phyloP scores from a whole-genome alignment of 2,888 invertebrate species.

The Perizoma flavofasciatum region DNA sequence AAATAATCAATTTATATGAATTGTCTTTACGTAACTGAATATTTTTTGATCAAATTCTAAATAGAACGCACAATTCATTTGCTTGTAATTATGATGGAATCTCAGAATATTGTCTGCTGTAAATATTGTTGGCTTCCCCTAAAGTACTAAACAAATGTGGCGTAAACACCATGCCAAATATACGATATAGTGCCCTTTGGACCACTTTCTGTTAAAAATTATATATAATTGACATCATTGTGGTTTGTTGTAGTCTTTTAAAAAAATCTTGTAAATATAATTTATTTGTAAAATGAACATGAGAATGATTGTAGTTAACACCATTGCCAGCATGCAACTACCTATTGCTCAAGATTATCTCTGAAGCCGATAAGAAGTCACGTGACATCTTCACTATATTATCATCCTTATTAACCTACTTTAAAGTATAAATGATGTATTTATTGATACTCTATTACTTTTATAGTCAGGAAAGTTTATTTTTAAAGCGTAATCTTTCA shows the following conservation, averaged over 20 bases:
- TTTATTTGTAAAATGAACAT: conserved; percentile 23
- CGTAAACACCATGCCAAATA: neutral
- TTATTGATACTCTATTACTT: conserved; percentile 2
- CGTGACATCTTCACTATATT: neutral
- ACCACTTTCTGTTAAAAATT: neutral
- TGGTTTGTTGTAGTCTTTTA: conserved; percentile 2
- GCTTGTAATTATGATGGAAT: conserved; percentile 4
- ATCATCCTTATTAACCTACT: neutral
- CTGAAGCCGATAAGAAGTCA: neutral
- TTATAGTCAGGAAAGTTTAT: neutral
- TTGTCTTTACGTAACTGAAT: no score
- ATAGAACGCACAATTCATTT: conserved; percentile 1
- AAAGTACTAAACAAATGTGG: neutral
- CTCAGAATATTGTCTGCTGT: conserved; percentile 14
- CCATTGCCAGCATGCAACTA: conserved; percentile 12
- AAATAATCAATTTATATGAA: neutral
- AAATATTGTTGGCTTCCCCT: conserved; percentile 6
- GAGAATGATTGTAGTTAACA: conserved; percentile 18
- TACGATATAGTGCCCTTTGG: no score
- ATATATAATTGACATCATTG: neutral
- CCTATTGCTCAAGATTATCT: conserved; percentile 22
- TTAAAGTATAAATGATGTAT: conserved; percentile 1
- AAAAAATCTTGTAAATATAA: conserved; percentile 24
- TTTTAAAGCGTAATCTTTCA: neutral
- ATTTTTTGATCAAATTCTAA: no score